Conservation (phyloP, 2,113 vertebrate genomes). For the Theristicus caerulescens region DNA sequence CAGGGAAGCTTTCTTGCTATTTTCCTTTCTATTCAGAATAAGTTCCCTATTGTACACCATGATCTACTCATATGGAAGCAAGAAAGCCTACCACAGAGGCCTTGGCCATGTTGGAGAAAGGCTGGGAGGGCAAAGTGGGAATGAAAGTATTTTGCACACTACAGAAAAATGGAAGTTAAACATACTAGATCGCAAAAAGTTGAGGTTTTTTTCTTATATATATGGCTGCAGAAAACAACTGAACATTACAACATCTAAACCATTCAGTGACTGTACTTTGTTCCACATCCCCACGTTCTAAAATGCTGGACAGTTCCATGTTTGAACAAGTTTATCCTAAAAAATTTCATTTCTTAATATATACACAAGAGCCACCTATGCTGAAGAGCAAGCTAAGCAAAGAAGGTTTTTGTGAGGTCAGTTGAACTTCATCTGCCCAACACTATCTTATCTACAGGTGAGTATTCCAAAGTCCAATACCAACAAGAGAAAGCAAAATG, state of each 20-base stretch:
- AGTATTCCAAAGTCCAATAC: background rate
- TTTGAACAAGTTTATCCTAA: background rate
- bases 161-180: background rate
- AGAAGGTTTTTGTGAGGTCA: background rate
- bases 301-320: background rate
- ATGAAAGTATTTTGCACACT: background rate
- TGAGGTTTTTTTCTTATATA: background rate
- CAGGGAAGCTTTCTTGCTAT: background rate
- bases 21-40: background rate
- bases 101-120: background rate
- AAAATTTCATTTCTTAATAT: background rate
- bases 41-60: background rate
- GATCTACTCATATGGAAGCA: background rate
- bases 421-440: background rate
- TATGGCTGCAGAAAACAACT: background rate
- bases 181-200: rapidly evolving
- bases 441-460: background rate
- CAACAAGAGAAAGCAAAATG: background rate
- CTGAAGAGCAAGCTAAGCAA: background rate
- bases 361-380: background rate
- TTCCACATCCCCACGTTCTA: background rate
- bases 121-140: background rate
- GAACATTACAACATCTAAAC: background rate
- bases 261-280: background rate
- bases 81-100: background rate